A percentile compares a stretch with the other conserved stretches of the same genome.
These are phyloP conservation scores for Meriones psammophilus DNA, from an alignment of 2,797 vertebrate genomes.

Conservation along the genomic window DNA sequence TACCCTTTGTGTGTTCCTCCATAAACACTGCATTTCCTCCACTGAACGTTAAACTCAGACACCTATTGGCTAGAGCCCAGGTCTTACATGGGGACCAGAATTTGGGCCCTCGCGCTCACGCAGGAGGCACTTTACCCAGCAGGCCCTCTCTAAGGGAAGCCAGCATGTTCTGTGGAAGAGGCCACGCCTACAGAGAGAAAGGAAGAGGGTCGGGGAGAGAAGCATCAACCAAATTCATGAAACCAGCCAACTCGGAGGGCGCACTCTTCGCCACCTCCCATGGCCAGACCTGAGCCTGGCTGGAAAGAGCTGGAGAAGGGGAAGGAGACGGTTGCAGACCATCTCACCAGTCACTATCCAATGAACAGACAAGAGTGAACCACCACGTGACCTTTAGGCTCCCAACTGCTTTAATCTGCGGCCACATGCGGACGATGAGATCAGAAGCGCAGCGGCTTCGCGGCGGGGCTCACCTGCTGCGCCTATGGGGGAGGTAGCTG, in stretches of 20 bases:
- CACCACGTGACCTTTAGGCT: background rate
- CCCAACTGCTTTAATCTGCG: background rate
- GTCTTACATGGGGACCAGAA: background rate
- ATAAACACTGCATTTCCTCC: no score
- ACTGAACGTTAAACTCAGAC: background rate
- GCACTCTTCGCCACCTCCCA: background rate
- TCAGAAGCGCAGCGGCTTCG: fast-evolving
- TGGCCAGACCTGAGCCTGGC: conserved; percentile 3
- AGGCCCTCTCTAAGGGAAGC: background rate
- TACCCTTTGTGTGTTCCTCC: background rate
- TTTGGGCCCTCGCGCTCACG: background rate
- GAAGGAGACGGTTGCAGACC: background rate
- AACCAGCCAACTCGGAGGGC: background rate
- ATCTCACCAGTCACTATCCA: background rate
- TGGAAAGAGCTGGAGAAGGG: background rate
- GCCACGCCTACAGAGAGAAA: background rate
- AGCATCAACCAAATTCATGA: conserved; percentile 37
- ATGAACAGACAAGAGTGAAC: background rate
- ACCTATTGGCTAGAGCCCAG: background rate
- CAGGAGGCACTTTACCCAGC: background rate
- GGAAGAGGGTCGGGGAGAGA: background rate
- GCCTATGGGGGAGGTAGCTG: conserved; percentile 98
- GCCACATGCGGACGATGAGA: background rate
- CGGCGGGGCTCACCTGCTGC: conserved; percentile 92
- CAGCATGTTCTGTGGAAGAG: background rate